Evolutionary conservation across 2,797 vertebrate genomes (phyloP).

Genomic region (Rachycentron canadum): DNA sequence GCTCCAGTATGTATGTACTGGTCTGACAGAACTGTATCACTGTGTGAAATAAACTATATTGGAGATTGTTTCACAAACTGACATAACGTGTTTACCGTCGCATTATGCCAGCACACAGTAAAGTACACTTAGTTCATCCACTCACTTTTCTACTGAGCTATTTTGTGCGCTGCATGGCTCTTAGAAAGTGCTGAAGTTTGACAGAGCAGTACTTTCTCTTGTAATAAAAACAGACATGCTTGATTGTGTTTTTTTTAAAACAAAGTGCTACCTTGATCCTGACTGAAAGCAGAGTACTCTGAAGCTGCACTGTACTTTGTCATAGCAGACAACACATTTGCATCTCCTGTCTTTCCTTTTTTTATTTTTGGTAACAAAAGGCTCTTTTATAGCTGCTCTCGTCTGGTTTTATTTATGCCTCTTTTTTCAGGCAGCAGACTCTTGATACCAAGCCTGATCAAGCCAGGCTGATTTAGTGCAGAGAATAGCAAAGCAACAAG

Average conservation of each 20-base stretch:
- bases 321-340: conserved; percentile 38
- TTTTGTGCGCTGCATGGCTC: background rate
- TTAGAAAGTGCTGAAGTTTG: conserved; percentile 35
- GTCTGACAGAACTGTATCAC: background rate
- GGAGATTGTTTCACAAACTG: background rate
- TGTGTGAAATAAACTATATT: background rate
- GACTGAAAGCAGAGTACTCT: conserved; percentile 25
- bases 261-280: conserved; percentile 61
- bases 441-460: conserved; percentile 1
- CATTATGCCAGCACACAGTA: background rate
- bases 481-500: background rate
- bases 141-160: background rate
- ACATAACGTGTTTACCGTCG: background rate
- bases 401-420: conserved; percentile 15
- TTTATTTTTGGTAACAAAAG: background rate
- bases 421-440: conserved; percentile 19
- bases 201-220: conserved; percentile 38
- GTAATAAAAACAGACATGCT: conserved; percentile 42
- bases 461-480: background rate
- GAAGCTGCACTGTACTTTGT: conserved; percentile 41
- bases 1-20: background rate
- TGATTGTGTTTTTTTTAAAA: conserved; percentile 47
- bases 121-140: conserved; percentile 13
- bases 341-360: conserved; percentile 22
- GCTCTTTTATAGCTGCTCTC: conserved; percentile 8